Percentiles rank a stretch among this genome's conserved stretches.
phyloP scores from a whole-genome alignment of 2,888 invertebrate species.

The Yponomeuta cagnagella region DNA sequence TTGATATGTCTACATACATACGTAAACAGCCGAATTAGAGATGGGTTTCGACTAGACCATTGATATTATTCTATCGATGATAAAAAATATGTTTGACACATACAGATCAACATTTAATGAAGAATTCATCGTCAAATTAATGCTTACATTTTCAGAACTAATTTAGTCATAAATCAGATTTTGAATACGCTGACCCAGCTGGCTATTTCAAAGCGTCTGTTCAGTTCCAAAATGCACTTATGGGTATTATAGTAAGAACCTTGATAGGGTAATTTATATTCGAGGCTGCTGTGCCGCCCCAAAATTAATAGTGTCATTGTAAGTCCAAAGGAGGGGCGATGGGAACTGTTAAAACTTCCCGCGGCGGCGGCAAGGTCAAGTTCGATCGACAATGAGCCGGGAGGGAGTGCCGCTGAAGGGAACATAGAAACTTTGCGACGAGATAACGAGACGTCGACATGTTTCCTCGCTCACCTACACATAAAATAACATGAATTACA shows the following conservation, averaged over 20 bases:
- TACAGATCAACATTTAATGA: no score
- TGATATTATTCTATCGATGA: no score
- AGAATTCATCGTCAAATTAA: no score
- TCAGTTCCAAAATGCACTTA: not conserved
- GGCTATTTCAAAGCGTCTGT: no score
- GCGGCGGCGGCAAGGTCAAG: not conserved
- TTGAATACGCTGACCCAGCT: no score
- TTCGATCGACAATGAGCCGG: not conserved
- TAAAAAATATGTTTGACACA: no score
- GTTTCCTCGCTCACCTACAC: not conserved
- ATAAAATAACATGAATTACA: not conserved
- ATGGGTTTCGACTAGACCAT: no score
- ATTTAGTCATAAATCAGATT: no score
- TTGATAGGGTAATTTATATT: not conserved
- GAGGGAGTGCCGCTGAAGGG: not conserved
- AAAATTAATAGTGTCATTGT: not conserved
- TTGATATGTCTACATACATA: no score
- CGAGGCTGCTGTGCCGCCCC: not conserved
- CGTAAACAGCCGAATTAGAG: no score
- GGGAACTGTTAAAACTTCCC: not conserved
- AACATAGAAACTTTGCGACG: not conserved
- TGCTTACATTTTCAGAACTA: no score
- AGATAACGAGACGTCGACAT: not conserved
- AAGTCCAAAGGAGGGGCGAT: not conserved
- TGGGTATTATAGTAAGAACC: slow-evolving; percentile 7